Evolutionary conservation across 2,888 invertebrate genomes (phyloP), one percentile per base, ranked within the genome.

Genomic region (Spilosoma lubricipeda): DNA sequence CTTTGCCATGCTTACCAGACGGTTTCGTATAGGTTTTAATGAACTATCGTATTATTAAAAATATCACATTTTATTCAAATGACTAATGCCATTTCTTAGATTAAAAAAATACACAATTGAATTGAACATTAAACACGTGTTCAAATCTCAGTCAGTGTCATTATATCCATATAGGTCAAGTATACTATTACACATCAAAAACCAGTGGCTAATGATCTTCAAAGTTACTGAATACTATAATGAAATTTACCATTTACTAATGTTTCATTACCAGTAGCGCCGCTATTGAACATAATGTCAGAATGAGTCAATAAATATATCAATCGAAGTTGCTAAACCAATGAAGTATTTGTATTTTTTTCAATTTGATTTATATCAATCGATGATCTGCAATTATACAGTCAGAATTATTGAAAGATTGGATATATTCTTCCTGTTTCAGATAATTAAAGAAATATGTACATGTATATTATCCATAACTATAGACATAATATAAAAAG

Each of bases 401-500:
- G 48, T n/a, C 67, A 76, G 68, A 76, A 13, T 42, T 65, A 72
- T 66, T 33, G 33, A 70, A 30, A 63, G 67, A 69, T 52, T 65
- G 48, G 33, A 9, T 63, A 15, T 30, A 42, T 36, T 30, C 71
- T 80, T 83, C 77, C 80, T 76, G 72, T 65, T 79, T 75, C 68
- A 70, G 77, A 65, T 67, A 73, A 74, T 73, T 79, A 76, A 70
- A 75, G 73, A 76, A 74, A 73, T 52, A 65, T 74, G 73, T 65
- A 77, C 77, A 77, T 77, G 77, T 79, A 30, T 68, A 56, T 45
- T 27, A 80, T 84, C n/a, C n/a, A n/a, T n/a, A n/a, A n/a, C n/a
- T n/a, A n/a, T n/a, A n/a, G n/a, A n/a, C n/a, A n/a, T n/a, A n/a
- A n/a, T n/a, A n/a, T n/a, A n/a, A n/a, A n/a, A n/a, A n/a, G n/a